Base-by-base conservation (phyloP, 2,888 invertebrate species). In the Agrilus mali region DNA sequence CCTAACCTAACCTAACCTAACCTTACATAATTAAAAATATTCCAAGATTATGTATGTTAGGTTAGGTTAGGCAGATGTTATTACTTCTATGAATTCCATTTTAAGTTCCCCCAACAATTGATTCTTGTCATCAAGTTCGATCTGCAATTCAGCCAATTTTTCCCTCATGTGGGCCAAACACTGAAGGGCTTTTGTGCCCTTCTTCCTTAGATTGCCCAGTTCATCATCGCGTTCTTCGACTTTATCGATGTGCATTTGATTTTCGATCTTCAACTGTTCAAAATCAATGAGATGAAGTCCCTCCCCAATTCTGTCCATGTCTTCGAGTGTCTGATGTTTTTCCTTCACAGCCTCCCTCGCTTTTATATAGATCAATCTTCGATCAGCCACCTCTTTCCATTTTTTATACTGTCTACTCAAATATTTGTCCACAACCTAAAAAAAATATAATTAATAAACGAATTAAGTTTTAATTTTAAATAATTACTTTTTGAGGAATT, bases 171-270 rank as follows among this genome's bases (percentile, higher is more conserved):
- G 74, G 2, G 73, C 72, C 40, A 73, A 52, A 15, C 60, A 67
- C 57, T 72, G 70, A 14, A 72, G 69, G 0, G 70, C 69, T 43
- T 61, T 65, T 13, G 67, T 66, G 46, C 71, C 71, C 59, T 69
- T 70, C 47, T 60, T 60, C 40, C 71, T 59, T 41, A 74, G 55
- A 48, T 65, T 66, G 34, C 65, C 55, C 40, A 74, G 51, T 54
- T 74, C 73, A 56, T 71, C 72, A 50, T 73, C 73, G 50, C 71
- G 60, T 52, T 74, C 74, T 54, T 75, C 74, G 43, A 74, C 69
- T 60, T 74, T 74, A 52, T 73, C 74, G 41, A 68, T 63, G 52
- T 68, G 68, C 27, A 67, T 69, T 55, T 70, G 70, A 53, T 74
- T 73, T 55, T 73, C 72, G 47, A 71, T 68, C 57, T 72, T 72